phyloP scores from a whole-genome alignment of 2,888 invertebrate species.

The Sericinus montela region DNA sequence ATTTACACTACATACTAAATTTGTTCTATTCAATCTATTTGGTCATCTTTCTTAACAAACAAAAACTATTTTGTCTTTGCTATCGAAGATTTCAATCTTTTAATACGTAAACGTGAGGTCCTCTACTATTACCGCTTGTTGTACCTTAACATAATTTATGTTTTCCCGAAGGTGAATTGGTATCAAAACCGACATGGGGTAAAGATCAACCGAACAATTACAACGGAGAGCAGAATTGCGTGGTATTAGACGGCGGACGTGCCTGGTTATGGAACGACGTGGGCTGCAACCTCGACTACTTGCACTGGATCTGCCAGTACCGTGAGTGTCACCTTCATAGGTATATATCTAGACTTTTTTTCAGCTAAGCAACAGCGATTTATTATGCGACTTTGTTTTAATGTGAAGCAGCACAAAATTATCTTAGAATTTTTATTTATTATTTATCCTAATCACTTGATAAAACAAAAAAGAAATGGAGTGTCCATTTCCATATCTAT shows the following conservation, averaged over 20 bases:
- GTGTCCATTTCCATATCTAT: too few relatives aligned
- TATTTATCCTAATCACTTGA: too few relatives aligned
- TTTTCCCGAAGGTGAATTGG: slow-evolving; percentile 82
- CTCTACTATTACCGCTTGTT: too few relatives aligned
- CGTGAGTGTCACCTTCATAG: slow-evolving; percentile 83
- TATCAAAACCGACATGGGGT: slow-evolving; percentile 91
- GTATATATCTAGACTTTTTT: slow-evolving; percentile 68
- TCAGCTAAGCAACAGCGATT: slow-evolving; percentile 41
- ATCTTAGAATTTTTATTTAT: too few relatives aligned
- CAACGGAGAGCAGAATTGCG: slow-evolving; percentile 96
- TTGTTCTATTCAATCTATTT: too few relatives aligned
- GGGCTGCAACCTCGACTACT: slow-evolving; percentile 94
- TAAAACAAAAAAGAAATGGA: too few relatives aligned
- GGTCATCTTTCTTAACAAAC: too few relatives aligned
- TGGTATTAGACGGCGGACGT: slow-evolving; percentile 93
- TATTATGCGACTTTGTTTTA: slow-evolving; percentile 1
- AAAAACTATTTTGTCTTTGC: too few relatives aligned
- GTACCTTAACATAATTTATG: neutral
- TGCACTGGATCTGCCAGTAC: slow-evolving; percentile 96
- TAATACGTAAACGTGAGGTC: too few relatives aligned
- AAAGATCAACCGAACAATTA: slow-evolving; percentile 97
- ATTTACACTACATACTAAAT: too few relatives aligned
- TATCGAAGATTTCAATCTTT: too few relatives aligned
- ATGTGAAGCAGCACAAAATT: too few relatives aligned
- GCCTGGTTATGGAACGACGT: slow-evolving; percentile 97